Conservation (phyloP, 2,888 invertebrate genomes). For the Thymelicus lineola region DNA sequence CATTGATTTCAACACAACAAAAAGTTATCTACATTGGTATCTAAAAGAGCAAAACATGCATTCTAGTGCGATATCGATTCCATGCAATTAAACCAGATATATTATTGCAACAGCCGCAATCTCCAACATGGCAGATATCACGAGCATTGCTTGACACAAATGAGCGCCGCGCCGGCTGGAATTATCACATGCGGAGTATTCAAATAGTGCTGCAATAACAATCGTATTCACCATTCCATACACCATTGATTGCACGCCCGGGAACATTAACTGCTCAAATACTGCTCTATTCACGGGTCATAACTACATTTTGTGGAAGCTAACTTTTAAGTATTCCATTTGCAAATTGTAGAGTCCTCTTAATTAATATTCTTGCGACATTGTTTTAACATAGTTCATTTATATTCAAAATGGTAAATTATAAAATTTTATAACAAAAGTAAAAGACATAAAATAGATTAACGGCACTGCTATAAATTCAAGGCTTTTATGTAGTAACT, state of each 20-base stretch:
- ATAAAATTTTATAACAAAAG: too few relatives aligned
- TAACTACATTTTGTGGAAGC: background rate
- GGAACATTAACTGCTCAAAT: slow-evolving; percentile 16
- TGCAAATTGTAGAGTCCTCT: background rate
- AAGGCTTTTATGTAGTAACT: slow-evolving; percentile 6
- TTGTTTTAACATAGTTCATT: too few relatives aligned
- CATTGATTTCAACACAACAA: too few relatives aligned
- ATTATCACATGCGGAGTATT: slow-evolving; percentile 40
- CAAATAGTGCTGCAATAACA: slow-evolving; percentile 40
- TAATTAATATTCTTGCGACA: too few relatives aligned
- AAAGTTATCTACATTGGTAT: too few relatives aligned
- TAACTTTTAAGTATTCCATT: background rate
- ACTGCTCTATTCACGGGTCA: slow-evolving; percentile 5
- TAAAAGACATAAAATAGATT: background rate
- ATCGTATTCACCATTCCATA: slow-evolving; percentile 38
- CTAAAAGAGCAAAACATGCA: background rate
- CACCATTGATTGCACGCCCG: slow-evolving; percentile 30
- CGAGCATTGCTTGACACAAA: slow-evolving; percentile 16
- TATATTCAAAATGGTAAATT: too few relatives aligned
- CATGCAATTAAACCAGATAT: slow-evolving; percentile 9
- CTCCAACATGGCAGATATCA: slow-evolving; percentile 1
- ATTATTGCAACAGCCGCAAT: slow-evolving; percentile 13
- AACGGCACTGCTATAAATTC: slow-evolving; percentile 1
- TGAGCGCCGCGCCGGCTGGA: slow-evolving; percentile 13
- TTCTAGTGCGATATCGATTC: background rate